Conservation (phyloP, 2,888 invertebrate species). For the Polyommatus iphigenia region DNA sequence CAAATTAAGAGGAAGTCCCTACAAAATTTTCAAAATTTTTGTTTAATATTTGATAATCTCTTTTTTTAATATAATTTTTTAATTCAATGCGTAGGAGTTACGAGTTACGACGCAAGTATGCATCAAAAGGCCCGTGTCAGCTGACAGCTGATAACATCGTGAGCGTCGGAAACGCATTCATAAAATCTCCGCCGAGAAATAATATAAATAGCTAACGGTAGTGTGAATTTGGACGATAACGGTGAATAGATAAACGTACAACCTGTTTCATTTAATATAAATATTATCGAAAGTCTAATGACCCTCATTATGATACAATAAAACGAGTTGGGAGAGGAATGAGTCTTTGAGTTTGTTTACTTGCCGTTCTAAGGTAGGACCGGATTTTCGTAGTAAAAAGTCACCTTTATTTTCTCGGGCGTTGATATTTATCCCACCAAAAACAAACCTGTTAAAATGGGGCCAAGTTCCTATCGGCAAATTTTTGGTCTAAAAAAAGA, state of each 20-base stretch:
- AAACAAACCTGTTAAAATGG: too few species aligned
- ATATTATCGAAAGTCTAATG: slow-evolving; percentile 17
- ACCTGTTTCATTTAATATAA: slow-evolving; percentile 12
- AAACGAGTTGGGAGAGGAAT: not conserved
- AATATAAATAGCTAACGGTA: slow-evolving; percentile 20
- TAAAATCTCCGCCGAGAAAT: slow-evolving; percentile 8
- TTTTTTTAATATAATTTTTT: too few species aligned
- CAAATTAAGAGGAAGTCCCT: too few species aligned
- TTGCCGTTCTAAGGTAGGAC: not conserved
- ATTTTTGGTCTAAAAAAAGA: too few species aligned
- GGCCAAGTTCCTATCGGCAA: too few species aligned
- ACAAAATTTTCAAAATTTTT: not conserved
- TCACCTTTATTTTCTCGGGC: not conserved
- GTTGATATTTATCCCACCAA: not conserved
- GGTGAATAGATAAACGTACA: slow-evolving; percentile 22
- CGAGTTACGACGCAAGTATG: not conserved
- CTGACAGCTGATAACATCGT: slow-evolving; percentile 13
- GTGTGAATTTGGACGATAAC: slow-evolving; percentile 18
- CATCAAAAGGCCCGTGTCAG: not conserved
- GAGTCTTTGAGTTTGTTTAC: slow-evolving; percentile 4
- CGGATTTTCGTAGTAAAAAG: not conserved
- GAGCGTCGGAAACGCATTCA: slow-evolving; percentile 8
- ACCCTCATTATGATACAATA: not conserved
- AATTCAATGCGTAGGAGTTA: not conserved
- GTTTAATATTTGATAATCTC: not conserved